Conservation (phyloP, 2,113 vertebrate genomes). For the Loxodonta africana region DNA sequence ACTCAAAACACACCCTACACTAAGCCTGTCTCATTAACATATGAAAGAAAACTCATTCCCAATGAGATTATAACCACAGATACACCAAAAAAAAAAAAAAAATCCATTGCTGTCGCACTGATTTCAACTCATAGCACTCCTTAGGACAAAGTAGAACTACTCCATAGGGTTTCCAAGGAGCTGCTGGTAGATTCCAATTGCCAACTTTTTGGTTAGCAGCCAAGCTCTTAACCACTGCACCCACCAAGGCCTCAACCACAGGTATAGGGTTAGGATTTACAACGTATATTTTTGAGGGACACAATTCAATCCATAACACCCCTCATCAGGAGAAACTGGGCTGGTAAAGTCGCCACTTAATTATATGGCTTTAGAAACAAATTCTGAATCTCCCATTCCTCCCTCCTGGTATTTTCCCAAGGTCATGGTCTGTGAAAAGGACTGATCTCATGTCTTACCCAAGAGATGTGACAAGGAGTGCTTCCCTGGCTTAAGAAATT, state of each 20-base stretch:
- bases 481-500: neutral
- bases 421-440: neutral
- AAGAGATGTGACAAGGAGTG: neutral
- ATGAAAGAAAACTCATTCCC: neutral
- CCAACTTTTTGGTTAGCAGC: too few relatives aligned
- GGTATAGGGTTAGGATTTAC: neutral
- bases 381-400: neutral
- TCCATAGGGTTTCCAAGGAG: too few relatives aligned
- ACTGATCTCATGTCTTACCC: neutral
- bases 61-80: neutral
- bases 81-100: too few relatives aligned
- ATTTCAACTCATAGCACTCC: too few relatives aligned
- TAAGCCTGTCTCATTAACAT: neutral
- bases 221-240: too few relatives aligned
- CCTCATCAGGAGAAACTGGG: neutral
- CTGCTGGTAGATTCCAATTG: too few relatives aligned
- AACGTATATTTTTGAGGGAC: neutral
- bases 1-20: neutral
- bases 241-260: neutral
- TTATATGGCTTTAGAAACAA: neutral
- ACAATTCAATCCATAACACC: neutral
- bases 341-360: neutral
- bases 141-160: too few relatives aligned
- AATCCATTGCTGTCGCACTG: too few relatives aligned
- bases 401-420: neutral